Conservation (phyloP, 2,888 invertebrate genomes). For the Yponomeuta cagnagella region DNA sequence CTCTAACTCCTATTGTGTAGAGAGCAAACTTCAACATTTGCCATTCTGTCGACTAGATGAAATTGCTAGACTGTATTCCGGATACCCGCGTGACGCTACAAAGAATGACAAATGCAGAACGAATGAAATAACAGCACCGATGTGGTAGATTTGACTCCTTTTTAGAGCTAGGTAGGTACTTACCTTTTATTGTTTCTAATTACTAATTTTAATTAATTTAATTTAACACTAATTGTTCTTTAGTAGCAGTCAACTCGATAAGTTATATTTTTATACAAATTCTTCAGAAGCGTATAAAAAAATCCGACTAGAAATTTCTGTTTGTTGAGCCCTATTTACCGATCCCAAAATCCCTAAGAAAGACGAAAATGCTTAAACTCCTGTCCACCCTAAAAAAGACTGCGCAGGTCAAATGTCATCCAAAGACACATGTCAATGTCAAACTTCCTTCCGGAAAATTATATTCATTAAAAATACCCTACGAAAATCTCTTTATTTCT, state of each 20-base stretch:
- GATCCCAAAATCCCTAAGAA: not conserved
- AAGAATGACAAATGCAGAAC: conserved; percentile 48
- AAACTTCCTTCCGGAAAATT: conserved; percentile 7
- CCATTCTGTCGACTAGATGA: conserved; percentile 67
- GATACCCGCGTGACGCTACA: conserved; percentile 44
- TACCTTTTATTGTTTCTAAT: not conserved
- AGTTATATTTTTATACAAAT: too few relatives aligned
- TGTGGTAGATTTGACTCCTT: conserved; percentile 45
- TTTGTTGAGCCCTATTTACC: not conserved
- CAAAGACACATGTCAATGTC: conserved; percentile 1
- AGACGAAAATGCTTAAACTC: not conserved
- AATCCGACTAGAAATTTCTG: too few relatives aligned
- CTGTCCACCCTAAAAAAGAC: conserved; percentile 8
- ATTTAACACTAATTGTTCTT: not conserved
- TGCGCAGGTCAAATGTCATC: conserved; percentile 11
- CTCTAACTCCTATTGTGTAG: conserved; percentile 36
- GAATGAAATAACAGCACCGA: conserved; percentile 45
- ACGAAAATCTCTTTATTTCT: not conserved
- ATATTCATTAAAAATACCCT: not conserved
- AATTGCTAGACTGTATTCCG: conserved; percentile 61
- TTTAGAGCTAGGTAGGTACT: conserved; percentile 11
- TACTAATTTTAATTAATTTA: not conserved
- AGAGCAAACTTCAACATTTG: conserved; percentile 58
- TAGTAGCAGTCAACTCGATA: too few relatives aligned
- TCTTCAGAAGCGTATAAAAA: too few relatives aligned